These are phyloP conservation scores for Stratiomys singularior DNA, from an alignment of 2,888 invertebrate genomes.

Conservation along the genomic window DNA sequence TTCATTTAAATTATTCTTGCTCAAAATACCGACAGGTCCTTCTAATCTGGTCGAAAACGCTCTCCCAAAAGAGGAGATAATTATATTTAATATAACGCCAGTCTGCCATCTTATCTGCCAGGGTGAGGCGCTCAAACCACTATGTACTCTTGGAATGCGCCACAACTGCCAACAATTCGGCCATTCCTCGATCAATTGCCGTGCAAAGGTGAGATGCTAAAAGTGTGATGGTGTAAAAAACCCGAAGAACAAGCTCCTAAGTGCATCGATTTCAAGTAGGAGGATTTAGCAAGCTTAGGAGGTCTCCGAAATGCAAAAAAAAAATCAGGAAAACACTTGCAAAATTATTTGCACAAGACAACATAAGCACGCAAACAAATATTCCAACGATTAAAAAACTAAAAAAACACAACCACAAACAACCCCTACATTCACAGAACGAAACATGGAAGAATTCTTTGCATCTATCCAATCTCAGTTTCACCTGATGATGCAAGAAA, in stretches of 20 bases:
- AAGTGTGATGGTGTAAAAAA: constrained; percentile 12
- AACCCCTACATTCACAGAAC: not conserved
- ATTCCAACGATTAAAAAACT: no score
- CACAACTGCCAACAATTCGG: constrained; percentile 22
- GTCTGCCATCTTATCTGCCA: not conserved
- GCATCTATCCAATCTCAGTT: not conserved
- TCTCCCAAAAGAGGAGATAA: not conserved
- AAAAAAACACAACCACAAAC: not conserved
- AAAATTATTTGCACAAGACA: no score
- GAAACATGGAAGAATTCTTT: not conserved
- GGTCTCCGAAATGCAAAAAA: not conserved
- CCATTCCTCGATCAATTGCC: constrained; percentile 3
- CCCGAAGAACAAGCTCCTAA: not conserved
- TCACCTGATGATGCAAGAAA: not conserved
- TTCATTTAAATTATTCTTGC: constrained; percentile 6
- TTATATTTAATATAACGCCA: not conserved
- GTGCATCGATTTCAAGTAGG: not conserved
- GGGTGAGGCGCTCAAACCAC: not conserved
- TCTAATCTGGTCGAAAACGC: not conserved
- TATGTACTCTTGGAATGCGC: not conserved
- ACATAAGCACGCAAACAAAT: not conserved
- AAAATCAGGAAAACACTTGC: not conserved
- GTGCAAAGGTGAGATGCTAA: not conserved
- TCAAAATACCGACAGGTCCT: not conserved
- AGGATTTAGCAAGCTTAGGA: not conserved